Conservation (phyloP, 2,888 invertebrate genomes). For the Incurvaria masculella region DNA sequence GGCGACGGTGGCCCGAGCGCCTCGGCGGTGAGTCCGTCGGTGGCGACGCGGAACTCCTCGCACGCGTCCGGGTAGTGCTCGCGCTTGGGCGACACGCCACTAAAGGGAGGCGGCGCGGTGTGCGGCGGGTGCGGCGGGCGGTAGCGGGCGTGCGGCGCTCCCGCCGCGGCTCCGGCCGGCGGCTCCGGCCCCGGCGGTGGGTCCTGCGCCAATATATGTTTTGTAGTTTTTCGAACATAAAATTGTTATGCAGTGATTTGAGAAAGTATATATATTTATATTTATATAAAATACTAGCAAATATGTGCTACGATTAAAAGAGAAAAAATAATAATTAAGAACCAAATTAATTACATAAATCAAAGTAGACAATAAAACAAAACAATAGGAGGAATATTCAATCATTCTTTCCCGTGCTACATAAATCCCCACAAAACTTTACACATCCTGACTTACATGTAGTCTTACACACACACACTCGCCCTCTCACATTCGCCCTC, state of each 20-base stretch:
- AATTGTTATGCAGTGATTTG: too few species aligned
- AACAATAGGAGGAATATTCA: not conserved
- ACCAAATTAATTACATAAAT: too few species aligned
- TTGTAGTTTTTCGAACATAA: too few species aligned
- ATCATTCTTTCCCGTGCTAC: not conserved
- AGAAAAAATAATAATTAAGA: too few species aligned
- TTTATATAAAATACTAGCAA: too few species aligned
- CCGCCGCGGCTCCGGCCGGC: conserved; percentile 31
- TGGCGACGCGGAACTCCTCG: conserved; percentile 35
- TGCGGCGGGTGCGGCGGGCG: conserved; percentile 40
- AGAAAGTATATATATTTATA: too few species aligned
- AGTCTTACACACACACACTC: too few species aligned
- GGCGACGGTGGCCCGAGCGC: conserved; percentile 64
- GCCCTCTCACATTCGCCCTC: too few species aligned
- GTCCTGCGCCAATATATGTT: conserved; percentile 38
- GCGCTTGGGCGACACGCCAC: conserved; percentile 46
- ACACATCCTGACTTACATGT: too few species aligned
- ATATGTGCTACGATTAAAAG: too few species aligned
- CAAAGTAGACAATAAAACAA: too few species aligned
- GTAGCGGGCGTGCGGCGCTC: conserved; percentile 29
- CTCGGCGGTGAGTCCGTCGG: conserved; percentile 34
- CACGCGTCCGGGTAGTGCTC: conserved; percentile 38
- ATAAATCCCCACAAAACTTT: not conserved
- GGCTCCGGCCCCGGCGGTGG: conserved; percentile 39
- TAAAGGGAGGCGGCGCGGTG: conserved; percentile 34